A percentile compares a stretch with the other conserved stretches of the same genome.
phyloP scores from a whole-genome alignment of 2,113 vertebrate species.

The Brachyhypopomus gauderio region DNA sequence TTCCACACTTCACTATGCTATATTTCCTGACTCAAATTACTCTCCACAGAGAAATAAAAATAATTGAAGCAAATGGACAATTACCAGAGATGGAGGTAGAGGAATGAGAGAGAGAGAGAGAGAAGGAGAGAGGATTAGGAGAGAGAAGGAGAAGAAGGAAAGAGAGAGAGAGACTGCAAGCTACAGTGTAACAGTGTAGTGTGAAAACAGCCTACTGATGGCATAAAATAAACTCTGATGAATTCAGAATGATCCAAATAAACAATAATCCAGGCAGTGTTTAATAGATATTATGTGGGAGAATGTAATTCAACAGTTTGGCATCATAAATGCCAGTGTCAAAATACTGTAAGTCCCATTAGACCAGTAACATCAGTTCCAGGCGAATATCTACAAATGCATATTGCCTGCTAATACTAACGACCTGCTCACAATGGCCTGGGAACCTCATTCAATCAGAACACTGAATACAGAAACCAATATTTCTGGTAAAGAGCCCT shows the following conservation, averaged over 20 bases:
- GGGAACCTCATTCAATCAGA: slow-evolving; percentile 17
- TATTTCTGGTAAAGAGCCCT: slow-evolving; percentile 44
- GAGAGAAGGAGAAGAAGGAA: not conserved
- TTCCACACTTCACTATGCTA: slow-evolving; percentile 35
- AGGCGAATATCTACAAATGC: not conserved
- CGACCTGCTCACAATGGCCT: slow-evolving; percentile 6
- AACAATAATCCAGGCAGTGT: not conserved
- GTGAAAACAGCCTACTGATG: not conserved
- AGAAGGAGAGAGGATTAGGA: not conserved
- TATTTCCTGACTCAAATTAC: slow-evolving; percentile 45
- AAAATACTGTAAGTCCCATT: not conserved
- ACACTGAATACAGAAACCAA: slow-evolving; percentile 28
- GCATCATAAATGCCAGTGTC: not conserved
- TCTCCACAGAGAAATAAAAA: slow-evolving; percentile 31
- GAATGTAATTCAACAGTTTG: not conserved
- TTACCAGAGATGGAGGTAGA: slow-evolving; percentile 3
- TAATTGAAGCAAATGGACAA: slow-evolving; percentile 50
- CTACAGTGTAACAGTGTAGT: not conserved
- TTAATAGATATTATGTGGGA: not conserved
- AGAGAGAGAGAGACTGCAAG: not conserved
- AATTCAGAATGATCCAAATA: slow-evolving; percentile 11
- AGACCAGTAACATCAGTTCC: not conserved
- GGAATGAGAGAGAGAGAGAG: not conserved
- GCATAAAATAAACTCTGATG: slow-evolving; percentile 17
- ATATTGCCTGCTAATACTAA: not conserved